phyloP scores from a whole-genome alignment of 1,140 invertebrate species.

The Riptortus pedestris region DNA sequence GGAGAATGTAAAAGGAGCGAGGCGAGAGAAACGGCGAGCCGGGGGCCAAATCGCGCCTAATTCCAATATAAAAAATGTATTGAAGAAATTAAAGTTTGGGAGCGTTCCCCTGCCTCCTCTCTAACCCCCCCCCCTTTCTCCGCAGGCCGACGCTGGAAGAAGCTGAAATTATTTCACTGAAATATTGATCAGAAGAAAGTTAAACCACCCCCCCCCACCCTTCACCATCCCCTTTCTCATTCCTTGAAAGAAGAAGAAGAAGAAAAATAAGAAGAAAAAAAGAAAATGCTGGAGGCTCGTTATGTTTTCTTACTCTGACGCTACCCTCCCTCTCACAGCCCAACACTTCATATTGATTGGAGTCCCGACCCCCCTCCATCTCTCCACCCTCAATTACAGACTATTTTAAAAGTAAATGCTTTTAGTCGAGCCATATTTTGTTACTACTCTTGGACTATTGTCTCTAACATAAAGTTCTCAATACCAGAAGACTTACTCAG shows the following conservation, averaged over 20 bases:
- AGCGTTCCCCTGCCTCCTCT: too few relatives aligned
- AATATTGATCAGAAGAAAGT: slow-evolving; percentile 8
- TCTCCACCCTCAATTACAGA: neutral
- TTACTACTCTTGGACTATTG: too few relatives aligned
- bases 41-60: slow-evolving; percentile 1
- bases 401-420: too few relatives aligned
- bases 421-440: too few relatives aligned
- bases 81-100: slow-evolving; percentile 8
- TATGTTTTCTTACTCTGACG: slow-evolving; percentile 6
- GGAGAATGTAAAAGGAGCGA: slow-evolving; percentile 7
- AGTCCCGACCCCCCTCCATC: neutral
- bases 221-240: neutral
- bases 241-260: neutral
- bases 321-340: neutral
- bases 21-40: too few relatives aligned
- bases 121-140: too few relatives aligned
- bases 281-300: neutral
- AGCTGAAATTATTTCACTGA: slow-evolving; percentile 10
- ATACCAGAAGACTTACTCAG: too few relatives aligned
- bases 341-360: neutral
- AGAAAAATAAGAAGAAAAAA: neutral
- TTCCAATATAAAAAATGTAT: slow-evolving; percentile 9
- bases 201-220: neutral
- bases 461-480: too few relatives aligned
- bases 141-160: too few relatives aligned